Conservation (phyloP, 2,113 vertebrate species). For the Chlamydotis undulata region DNA sequence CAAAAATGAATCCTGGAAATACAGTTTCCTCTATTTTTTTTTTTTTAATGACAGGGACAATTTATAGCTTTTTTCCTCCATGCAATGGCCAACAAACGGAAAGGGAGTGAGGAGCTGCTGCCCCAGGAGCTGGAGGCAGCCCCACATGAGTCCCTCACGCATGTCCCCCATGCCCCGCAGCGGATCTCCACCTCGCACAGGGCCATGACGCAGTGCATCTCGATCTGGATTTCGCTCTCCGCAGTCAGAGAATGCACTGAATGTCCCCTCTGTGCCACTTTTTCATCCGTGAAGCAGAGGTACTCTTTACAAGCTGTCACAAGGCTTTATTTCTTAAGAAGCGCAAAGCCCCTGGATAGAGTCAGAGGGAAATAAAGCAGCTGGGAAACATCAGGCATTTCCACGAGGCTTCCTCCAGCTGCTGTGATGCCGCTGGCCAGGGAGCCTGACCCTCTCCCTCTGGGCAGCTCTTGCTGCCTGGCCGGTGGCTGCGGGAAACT, state of each 20-base stretch:
- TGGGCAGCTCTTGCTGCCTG: not conserved
- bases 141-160: not conserved
- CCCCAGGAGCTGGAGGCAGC: not conserved
- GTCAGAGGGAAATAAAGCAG: not conserved
- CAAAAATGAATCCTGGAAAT: not conserved
- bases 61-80: not conserved
- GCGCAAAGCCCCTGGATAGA: accelerated
- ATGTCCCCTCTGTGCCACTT: not conserved
- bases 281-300: not conserved
- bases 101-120: not conserved
- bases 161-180: not conserved
- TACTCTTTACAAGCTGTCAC: not conserved
- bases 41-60: not conserved
- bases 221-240: not conserved
- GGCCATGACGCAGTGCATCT: not conserved
- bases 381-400: not conserved
- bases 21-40: not conserved
- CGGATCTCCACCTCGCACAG: not conserved
- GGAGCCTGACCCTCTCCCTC: accelerated
- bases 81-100: not conserved
- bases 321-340: not conserved
- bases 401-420: not conserved
- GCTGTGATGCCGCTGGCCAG: not conserved
- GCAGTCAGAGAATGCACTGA: not conserved
- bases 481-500: not conserved